A percentile compares a stretch with the other conserved stretches of the same genome.
Conservation (phyloP, 2,797 vertebrate species). For the Xerus rutilus region DNA sequence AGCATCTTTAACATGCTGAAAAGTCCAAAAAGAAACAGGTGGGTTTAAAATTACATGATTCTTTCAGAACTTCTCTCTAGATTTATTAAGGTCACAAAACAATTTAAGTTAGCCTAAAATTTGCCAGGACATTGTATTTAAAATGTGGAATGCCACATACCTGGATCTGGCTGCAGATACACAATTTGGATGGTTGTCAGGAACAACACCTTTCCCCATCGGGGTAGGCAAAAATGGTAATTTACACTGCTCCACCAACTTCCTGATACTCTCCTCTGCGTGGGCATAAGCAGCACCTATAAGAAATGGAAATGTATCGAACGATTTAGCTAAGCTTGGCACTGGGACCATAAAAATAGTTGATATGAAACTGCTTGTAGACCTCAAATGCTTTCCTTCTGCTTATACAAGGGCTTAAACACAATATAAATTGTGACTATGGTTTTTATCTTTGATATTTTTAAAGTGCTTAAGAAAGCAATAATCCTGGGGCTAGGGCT, state of each 20-base stretch:
- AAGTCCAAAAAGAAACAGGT: not conserved
- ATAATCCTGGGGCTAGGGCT: not conserved
- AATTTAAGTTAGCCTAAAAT: not conserved
- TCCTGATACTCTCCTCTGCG: conserved; percentile 91
- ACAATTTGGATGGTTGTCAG: conserved; percentile 95
- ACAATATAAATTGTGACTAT: not conserved
- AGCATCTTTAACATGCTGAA: not conserved
- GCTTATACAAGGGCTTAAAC: not conserved
- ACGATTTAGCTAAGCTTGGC: not conserved
- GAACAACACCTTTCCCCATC: conserved; percentile 98
- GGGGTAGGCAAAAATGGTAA: conserved; percentile 97
- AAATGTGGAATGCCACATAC: conserved; percentile 84
- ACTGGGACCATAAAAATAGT: not conserved
- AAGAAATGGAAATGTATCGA: conserved; percentile 67
- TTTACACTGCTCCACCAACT: conserved; percentile 92
- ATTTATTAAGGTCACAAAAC: conserved; percentile 8
- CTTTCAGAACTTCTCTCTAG: conserved; percentile 27
- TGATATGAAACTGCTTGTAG: not conserved
- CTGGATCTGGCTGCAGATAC: conserved; percentile 96
- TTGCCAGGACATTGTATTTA: not conserved
- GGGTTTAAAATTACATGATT: not conserved
- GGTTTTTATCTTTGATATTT: not conserved
- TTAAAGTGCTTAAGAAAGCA: conserved; percentile 41
- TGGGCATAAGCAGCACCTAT: conserved; percentile 94
- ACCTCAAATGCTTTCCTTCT: not conserved